Evolutionary conservation across 1,140 invertebrate species (phyloP).

Genomic region (Matsumurasca onukii): DNA sequence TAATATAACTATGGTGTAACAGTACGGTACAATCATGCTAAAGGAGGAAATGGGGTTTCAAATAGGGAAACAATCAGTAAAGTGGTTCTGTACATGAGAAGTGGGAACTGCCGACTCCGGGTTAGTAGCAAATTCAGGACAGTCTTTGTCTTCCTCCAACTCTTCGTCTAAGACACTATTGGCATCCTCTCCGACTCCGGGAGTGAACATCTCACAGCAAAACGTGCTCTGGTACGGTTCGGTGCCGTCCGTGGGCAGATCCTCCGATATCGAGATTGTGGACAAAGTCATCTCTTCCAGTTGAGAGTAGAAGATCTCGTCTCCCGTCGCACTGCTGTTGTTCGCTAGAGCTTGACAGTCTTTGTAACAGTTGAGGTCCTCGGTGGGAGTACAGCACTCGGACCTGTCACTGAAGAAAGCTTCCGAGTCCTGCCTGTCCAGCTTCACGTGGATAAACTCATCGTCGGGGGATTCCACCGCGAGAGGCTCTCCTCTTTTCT

Average conservation of each 20-base stretch:
- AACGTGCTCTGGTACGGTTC: slow-evolving; percentile 10
- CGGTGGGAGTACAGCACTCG: slow-evolving; percentile 13
- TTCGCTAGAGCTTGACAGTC: slow-evolving; percentile 1
- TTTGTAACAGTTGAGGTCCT: slow-evolving; percentile 8
- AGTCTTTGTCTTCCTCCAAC: slow-evolving; percentile 6
- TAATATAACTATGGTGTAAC: too few relatives aligned
- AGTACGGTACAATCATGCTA: not conserved
- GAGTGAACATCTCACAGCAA: slow-evolving; percentile 18
- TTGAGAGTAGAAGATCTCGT: slow-evolving; percentile 25
- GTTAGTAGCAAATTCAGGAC: not conserved
- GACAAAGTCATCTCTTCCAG: slow-evolving; percentile 24
- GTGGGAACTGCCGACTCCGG: not conserved
- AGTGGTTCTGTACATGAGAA: slow-evolving; percentile 23
- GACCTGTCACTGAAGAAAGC: slow-evolving; percentile 6
- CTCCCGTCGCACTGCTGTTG: slow-evolving; percentile 14
- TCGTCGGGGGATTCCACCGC: not conserved
- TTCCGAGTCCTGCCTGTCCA: slow-evolving; percentile 8
- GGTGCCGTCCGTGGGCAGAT: slow-evolving; percentile 11
- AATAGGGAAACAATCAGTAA: slow-evolving; percentile 17
- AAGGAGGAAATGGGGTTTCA: slow-evolving; percentile 2
- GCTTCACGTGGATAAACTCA: not conserved
- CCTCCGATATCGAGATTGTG: not conserved
- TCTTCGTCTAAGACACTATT: slow-evolving; percentile 27
- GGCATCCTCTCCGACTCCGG: slow-evolving; percentile 10
- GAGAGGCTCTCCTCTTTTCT: not conserved